Evolutionary conservation across 2,797 vertebrate species (phyloP), one percentile per base, ranked within the genome.

Genomic region (Lophotriccus pileatus): DNA sequence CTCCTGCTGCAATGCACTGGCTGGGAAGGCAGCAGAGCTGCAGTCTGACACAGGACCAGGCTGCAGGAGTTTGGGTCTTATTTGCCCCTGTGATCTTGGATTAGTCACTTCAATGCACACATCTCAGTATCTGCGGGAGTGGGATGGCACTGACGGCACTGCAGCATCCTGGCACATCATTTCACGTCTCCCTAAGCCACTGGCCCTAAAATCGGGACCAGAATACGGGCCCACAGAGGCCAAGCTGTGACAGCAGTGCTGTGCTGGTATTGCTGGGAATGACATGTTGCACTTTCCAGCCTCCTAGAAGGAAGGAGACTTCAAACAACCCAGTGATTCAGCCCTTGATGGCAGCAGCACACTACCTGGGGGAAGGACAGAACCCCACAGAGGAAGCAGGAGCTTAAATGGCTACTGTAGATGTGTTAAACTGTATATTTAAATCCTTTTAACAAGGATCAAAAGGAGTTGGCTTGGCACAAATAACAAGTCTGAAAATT

Each of bases 331-430:
- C 30, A 73, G 32, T 0, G 0, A 69, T 47, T 67, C 63, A 25
- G 53, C 52, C 22, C 32, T 50, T 3, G 2, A 49, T 28, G 8
- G 88, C 32, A 77, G 53, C 50, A 62, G 63, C 30, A 19, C 2
- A 2, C 20, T 50, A 16, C 0, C 0, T 5, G 3, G 28, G 43
- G 47, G 39, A 58, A 59, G 67, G 39, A 88, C 11, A 43, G 32
- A 74, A 63, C 13, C 8, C 34, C 43, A 41, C 1, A 0, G 78
- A 89, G 56, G 77, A 84, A 76, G 13, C 27, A 66, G 32, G 52
- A 79, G 43, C 55, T 96, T 90, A 79, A 92, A 78, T 20, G 32
- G 82, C 88, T 92, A 39, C 49, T 15, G n/a, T 15, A 69, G 72
- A 36, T 68, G 49, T 94, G 46, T 70, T 63, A 53, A 87, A 72